These are phyloP conservation scores for Sycophila texana DNA, from an alignment of 2,888 invertebrate species.

Conservation along the genomic window DNA sequence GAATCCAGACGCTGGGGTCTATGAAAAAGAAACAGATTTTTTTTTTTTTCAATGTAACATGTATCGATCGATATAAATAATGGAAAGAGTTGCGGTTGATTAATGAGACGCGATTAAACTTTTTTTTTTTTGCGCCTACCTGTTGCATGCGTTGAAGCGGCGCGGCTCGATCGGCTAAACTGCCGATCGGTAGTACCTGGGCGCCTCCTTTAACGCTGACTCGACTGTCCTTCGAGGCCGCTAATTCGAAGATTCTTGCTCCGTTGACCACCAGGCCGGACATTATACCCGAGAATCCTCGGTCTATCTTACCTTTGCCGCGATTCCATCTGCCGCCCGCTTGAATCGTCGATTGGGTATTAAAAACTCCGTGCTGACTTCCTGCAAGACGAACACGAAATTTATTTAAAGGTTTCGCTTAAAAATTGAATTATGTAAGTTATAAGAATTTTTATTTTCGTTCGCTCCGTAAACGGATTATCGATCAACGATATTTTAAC, in stretches of 20 bases:
- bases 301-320: conserved; percentile 83
- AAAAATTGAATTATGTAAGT: conserved; percentile 2
- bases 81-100: not conserved
- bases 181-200: conserved; percentile 81
- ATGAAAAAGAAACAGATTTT: conserved; percentile 57
- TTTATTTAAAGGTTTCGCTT: not conserved
- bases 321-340: conserved; percentile 90
- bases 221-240: conserved; percentile 88
- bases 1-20: conserved; percentile 91
- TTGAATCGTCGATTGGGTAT: conserved; percentile 92
- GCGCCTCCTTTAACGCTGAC: conserved; percentile 90
- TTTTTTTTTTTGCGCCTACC: conserved; percentile 76
- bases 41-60: too few species aligned
- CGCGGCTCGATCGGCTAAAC: conserved; percentile 85
- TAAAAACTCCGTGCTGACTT: conserved; percentile 88
- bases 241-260: conserved; percentile 88
- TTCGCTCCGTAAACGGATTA: not conserved
- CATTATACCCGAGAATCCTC: conserved; percentile 91
- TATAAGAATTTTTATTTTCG: not conserved
- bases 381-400: conserved; percentile 62
- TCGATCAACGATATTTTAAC: not conserved
- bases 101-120: too few species aligned
- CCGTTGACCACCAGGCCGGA: conserved; percentile 94
- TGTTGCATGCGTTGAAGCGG: conserved; percentile 91
- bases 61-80: not conserved